Evolutionary conservation across 2,113 vertebrate species (phyloP), one percentile per base, ranked within the genome.

Genomic region (Pipa parva): DNA sequence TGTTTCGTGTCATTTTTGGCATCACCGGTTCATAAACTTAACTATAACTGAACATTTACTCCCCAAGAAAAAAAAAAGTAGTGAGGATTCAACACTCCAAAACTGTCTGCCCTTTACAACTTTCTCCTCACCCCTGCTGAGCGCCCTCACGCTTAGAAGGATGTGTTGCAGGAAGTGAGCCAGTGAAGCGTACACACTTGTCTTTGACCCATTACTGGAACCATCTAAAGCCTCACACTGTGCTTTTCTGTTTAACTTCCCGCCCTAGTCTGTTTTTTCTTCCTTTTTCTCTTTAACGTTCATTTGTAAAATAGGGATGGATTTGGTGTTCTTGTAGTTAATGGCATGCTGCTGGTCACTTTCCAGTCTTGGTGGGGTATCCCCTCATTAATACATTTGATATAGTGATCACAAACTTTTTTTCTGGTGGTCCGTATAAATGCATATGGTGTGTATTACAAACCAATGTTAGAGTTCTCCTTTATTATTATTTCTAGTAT

Each of bases 161-260:
- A 49, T 59, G 21, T 69, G 11, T 58, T 48, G 45, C 48, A n/a
- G 57, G 65, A 69, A 69, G 46, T 59, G 12, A 69, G 55, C 46
- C 45, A 52, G 46, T 69, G 33, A 60, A 27, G 45, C 46, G 12
- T 69, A 27, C 52, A 59, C 45, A 50, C 57, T 60, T 60, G 46
- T 45, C 45, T 33, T 42, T 69, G 65, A 69, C 65, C 57, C 24
- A 59, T n/a, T 24, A 31, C 33, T 33, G 31, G 27, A 12, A 51
- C 65, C 46, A 59, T 69, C 57, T 69, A 69, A 69, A 69, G 57
- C 20, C 48, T 60, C 65, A 69, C 65, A 69, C 65, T 69, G 65
- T 37, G 65, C 65, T 69, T 51, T 69, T 69, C 57, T 67, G 42
- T 27, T 67, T 28, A n/a, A 42, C 39, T 42, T n/a, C 17, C 15